Conservation (phyloP, 1,140 invertebrate species). For the Diachasmimorpha longicaudata region DNA sequence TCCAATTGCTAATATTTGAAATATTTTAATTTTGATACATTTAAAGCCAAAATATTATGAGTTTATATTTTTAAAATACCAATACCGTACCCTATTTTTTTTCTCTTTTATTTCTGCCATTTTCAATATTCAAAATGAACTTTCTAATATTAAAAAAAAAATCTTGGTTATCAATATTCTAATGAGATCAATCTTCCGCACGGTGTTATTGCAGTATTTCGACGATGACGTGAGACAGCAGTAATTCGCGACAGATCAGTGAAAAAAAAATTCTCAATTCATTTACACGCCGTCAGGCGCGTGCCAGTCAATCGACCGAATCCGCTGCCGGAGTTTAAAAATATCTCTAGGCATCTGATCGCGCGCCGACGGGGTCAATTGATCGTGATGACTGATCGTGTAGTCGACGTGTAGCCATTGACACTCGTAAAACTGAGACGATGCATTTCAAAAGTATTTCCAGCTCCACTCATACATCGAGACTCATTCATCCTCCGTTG, state of each 20-base stretch:
- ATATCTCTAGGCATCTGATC: not conserved
- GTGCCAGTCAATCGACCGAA: not conserved
- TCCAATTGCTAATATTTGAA: too few relatives aligned
- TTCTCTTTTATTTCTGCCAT: too few relatives aligned
- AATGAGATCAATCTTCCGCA: too few relatives aligned
- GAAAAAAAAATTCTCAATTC: not conserved
- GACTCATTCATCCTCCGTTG: constrained; percentile 1
- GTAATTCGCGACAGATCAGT: not conserved
- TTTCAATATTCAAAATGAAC: too few relatives aligned
- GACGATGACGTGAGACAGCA: not conserved
- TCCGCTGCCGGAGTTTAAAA: not conserved
- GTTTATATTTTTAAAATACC: too few relatives aligned
- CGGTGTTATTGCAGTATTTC: too few relatives aligned
- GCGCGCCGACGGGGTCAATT: constrained; percentile 4
- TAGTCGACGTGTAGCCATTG: not conserved
- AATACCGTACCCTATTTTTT: too few relatives aligned
- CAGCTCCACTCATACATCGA: not conserved
- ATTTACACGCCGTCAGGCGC: not conserved
- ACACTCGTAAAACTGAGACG: constrained; percentile 1
- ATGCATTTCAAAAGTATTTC: not conserved
- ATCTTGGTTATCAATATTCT: too few relatives aligned
- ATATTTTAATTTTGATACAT: too few relatives aligned
- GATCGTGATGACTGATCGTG: not conserved
- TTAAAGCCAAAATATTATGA: too few relatives aligned
- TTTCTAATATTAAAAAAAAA: too few relatives aligned